Evolutionary conservation across 2,113 vertebrate genomes (phyloP), one percentile per base, ranked within the genome.

Genomic region (Arvicanthis niloticus): DNA sequence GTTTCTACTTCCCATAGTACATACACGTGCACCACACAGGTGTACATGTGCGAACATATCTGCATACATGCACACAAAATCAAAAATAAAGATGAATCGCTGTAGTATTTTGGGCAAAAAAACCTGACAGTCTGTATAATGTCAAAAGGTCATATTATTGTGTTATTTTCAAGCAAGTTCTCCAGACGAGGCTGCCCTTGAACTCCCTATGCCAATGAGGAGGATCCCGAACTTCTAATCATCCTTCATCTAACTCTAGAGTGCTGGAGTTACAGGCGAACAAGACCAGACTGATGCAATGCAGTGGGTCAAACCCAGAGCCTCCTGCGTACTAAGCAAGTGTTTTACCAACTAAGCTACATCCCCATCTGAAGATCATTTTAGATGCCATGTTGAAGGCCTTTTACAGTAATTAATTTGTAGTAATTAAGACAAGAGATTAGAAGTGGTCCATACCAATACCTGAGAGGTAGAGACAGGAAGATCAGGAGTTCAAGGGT

Each of bases 61-160:
- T 82, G 21, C 19, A 60, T 40, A 82, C 37, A 85, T 45, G 24
- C 26, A 85, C 82, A 65, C 16, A 84, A 62, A 84, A 82, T 60
- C 40, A 40, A 85, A 24, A 85, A 85, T 19, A 45, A 85, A 85
- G 67, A 60, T 40, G 56, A 65, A 26, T 65, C 21, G 58, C 5
- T n/a, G 8, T n/a, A 37, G 78, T 42, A 53, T 82, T 96, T 84
- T 84, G 51, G 86, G n/a, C 60, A 45, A 48, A 93, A 48, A 93
- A 58, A 51, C 73, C 42, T 76, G 56, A 82, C 26, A 21, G n/a
- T 67, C 45, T 93, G 34, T 81, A 37, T 42, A 84, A 68, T 45
- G 40, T 89, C 75, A 84, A 94, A 94, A 48, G 45, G 60, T 87
- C 37, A 70, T 9, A 85, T 68, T 56, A 31, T 48, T 48, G 9